Conservation (phyloP, 2,797 vertebrate genomes). For the Neosilurus hyrtlii region DNA sequence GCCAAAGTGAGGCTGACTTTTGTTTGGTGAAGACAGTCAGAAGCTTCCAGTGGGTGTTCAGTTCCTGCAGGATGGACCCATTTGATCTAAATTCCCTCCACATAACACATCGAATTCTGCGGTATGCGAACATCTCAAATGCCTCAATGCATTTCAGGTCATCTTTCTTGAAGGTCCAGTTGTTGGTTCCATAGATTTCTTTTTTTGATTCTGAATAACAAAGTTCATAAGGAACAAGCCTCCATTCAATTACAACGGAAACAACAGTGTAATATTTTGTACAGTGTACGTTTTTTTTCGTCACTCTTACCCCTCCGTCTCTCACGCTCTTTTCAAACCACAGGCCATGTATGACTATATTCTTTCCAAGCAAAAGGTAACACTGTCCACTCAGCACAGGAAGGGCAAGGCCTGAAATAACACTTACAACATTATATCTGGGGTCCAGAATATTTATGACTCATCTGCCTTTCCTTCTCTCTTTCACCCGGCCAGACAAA, state of each 20-base stretch:
- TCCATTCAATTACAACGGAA: not conserved
- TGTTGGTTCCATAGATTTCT: too few relatives aligned
- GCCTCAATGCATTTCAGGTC: too few relatives aligned
- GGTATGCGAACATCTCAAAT: too few relatives aligned
- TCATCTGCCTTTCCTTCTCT: conserved; percentile 6
- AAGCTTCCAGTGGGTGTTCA: too few relatives aligned
- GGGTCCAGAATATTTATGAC: conserved; percentile 4
- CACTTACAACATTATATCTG: conserved; percentile 27
- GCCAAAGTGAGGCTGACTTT: too few relatives aligned
- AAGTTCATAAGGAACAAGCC: not conserved
- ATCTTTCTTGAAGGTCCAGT: too few relatives aligned
- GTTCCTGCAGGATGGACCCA: too few relatives aligned
- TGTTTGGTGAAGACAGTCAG: too few relatives aligned
- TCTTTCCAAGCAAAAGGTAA: conserved; percentile 29
- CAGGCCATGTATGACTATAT: conserved; percentile 2
- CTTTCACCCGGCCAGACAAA: not conserved
- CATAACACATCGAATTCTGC: too few relatives aligned
- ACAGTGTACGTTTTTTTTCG: not conserved
- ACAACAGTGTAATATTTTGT: not conserved
- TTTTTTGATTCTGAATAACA: too few relatives aligned
- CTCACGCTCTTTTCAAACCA: not conserved
- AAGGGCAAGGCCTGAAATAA: conserved; percentile 39
- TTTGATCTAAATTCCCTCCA: too few relatives aligned
- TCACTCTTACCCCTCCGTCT: not conserved
- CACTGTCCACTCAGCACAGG: conserved; percentile 31